These are phyloP conservation scores for Meta bourneti DNA, from an alignment of 2,888 invertebrate genomes.

Conservation along the genomic window DNA sequence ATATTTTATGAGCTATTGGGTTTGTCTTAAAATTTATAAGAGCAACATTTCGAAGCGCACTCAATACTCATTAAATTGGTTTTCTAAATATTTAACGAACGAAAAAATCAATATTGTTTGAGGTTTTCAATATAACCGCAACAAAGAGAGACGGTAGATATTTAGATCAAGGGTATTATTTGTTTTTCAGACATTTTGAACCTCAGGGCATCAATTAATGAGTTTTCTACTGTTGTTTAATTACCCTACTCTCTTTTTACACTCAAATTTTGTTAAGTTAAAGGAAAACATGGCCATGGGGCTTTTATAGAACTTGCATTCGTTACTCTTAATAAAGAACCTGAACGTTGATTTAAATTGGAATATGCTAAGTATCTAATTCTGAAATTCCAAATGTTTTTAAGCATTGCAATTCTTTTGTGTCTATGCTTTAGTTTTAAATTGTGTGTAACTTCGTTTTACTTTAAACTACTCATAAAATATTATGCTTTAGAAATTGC, in stretches of 20 bases:
- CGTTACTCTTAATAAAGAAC: background rate
- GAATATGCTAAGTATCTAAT: too few relatives aligned
- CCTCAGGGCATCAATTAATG: background rate
- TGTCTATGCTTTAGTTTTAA: too few relatives aligned
- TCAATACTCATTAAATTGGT: background rate
- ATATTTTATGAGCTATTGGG: background rate
- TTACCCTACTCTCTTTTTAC: background rate
- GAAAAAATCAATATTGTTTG: background rate
- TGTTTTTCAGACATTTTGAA: background rate
- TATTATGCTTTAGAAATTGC: too few relatives aligned
- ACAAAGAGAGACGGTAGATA: background rate
- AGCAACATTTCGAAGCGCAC: background rate
- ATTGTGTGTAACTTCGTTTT: too few relatives aligned
- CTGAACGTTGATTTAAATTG: too few relatives aligned
- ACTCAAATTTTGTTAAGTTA: background rate
- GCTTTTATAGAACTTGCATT: background rate
- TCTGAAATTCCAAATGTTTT: too few relatives aligned
- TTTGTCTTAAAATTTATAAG: conserved; percentile 2
- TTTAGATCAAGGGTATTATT: background rate
- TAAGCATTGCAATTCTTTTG: too few relatives aligned
- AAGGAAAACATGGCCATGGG: background rate
- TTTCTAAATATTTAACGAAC: background rate
- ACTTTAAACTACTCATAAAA: too few relatives aligned
- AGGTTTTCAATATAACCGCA: background rate
- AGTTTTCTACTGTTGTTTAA: background rate